phyloP scores from a whole-genome alignment of 2,113 vertebrate species.

The Dendrocopos noguchii region DNA sequence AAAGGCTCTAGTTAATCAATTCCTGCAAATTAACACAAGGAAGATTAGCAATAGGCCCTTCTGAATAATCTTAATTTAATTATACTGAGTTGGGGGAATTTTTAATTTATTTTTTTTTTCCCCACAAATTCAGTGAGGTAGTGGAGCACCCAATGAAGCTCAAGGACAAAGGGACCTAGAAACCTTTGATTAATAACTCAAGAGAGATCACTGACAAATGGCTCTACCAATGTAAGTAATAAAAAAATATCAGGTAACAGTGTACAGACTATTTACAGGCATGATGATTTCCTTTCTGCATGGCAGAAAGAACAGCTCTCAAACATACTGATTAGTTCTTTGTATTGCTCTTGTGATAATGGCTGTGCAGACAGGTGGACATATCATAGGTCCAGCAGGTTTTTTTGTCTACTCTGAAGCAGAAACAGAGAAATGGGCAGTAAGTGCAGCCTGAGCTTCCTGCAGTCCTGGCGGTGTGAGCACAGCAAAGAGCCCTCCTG shows the following conservation, averaged over 20 bases:
- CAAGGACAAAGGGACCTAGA: background rate
- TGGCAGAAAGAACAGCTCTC: background rate
- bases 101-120: background rate
- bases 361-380: background rate
- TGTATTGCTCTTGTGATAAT: background rate
- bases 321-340: background rate
- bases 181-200: background rate
- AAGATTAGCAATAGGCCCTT: constrained; percentile 43
- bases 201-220: background rate
- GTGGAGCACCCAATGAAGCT: background rate
- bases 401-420: background rate
- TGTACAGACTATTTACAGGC: background rate
- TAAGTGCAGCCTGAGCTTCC: background rate
- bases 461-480: background rate
- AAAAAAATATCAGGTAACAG: background rate
- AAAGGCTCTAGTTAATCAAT: constrained; percentile 51
- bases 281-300: background rate
- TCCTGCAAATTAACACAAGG: constrained; percentile 47
- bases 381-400: background rate
- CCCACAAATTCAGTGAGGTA: background rate
- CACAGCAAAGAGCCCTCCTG: background rate
- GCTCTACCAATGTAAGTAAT: background rate
- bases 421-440: background rate
- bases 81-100: background rate
- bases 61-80: constrained; percentile 60